phyloP scores from a whole-genome alignment of 37 sponge, comb jelly and placozoan species.

The Mnemiopsis leidyi region DNA sequence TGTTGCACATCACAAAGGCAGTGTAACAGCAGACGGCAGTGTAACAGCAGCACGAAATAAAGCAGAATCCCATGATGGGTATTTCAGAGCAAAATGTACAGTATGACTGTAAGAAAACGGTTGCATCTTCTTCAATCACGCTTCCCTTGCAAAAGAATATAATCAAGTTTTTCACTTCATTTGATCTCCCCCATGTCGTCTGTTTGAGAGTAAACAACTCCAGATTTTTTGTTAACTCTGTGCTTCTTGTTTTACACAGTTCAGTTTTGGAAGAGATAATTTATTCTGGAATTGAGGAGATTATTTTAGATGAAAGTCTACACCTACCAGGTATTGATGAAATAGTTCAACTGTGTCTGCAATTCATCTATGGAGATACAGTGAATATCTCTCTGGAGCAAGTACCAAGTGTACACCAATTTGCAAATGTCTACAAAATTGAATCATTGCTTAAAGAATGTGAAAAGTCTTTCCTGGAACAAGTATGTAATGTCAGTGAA shows the following conservation, averaged over 20 bases:
- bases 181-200: not conserved
- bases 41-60: too few relatives aligned
- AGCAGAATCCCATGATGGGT: too few relatives aligned
- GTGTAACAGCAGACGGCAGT: too few relatives aligned
- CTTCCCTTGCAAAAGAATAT: not conserved
- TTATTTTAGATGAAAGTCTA: not conserved
- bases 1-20: too few relatives aligned
- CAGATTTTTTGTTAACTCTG: not conserved
- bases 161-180: not conserved
- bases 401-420: not conserved
- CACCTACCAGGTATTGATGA: not conserved
- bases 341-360: not conserved
- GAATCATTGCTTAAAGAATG: not conserved
- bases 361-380: not conserved
- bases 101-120: too few relatives aligned
- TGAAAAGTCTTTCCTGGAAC: not conserved
- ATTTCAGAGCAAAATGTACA: too few relatives aligned
- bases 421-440: not conserved
- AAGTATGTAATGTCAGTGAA: not conserved
- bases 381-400: not conserved
- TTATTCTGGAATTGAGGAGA: not conserved
- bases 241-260: not conserved
- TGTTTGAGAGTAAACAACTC: not conserved
- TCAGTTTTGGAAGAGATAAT: constrained; percentile 2
- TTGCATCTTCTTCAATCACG: not conserved